Conservation (phyloP, 2,797 vertebrate genomes). For the Onychomys arenicola region DNA sequence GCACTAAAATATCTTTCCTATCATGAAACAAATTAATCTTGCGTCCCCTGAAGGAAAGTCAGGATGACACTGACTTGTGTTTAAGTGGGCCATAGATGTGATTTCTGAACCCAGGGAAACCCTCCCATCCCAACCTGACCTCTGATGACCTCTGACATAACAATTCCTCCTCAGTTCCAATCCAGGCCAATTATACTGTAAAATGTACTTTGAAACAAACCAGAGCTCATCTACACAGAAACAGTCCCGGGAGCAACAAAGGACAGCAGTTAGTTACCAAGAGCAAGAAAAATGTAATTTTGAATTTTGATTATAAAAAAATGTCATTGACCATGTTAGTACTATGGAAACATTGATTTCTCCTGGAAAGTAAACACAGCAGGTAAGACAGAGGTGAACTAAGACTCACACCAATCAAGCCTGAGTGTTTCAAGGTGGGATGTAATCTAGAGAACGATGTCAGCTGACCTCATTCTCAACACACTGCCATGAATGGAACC, state of each 20-base stretch:
- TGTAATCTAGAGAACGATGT: neutral
- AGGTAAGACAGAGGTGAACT: neutral
- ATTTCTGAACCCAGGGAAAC: slow-evolving; percentile 27
- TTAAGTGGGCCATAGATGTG: neutral
- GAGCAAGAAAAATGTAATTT: slow-evolving; percentile 21
- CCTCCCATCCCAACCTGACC: neutral
- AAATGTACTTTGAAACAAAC: slow-evolving; percentile 48
- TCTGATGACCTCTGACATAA: neutral
- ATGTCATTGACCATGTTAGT: neutral
- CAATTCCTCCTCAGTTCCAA: neutral
- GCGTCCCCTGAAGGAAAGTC: neutral
- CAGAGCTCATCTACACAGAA: slow-evolving; percentile 33
- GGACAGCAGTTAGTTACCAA: neutral
- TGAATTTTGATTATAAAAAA: slow-evolving; percentile 17
- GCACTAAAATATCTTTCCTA: neutral
- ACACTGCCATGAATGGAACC: neutral
- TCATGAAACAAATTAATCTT: slow-evolving; percentile 37
- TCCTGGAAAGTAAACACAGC: slow-evolving; percentile 18
- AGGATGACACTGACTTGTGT: neutral
- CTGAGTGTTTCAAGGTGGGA: neutral
- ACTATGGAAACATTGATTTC: neutral
- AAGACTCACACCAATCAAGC: neutral
- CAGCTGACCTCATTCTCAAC: neutral
- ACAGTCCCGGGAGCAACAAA: slow-evolving; percentile 18
- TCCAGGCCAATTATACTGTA: slow-evolving; percentile 4